Percentiles rank a stretch among this genome's conserved stretches.
Conservation (phyloP, 2,888 invertebrate species). For the Catocala fraxini region DNA sequence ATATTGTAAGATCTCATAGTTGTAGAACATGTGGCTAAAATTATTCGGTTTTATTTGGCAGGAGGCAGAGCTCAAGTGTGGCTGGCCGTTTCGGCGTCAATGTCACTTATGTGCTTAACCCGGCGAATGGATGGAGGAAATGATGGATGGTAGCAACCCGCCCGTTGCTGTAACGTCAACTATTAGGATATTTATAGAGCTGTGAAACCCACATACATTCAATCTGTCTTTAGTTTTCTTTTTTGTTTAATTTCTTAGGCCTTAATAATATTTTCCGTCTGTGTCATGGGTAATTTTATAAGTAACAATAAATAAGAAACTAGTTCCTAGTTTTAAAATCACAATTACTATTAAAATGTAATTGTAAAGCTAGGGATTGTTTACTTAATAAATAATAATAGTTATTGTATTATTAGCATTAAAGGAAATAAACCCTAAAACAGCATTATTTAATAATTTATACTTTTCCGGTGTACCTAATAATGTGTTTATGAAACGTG, state of each 20-base stretch:
- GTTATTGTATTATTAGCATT: too few relatives aligned
- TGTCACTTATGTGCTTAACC: conserved; percentile 88
- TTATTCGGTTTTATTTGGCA: conserved; percentile 47
- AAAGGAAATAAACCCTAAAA: too few relatives aligned
- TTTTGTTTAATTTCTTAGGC: neutral
- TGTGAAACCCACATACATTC: conserved; percentile 42
- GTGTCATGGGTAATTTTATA: too few relatives aligned
- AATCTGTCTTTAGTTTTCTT: neutral
- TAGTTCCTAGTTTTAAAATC: too few relatives aligned
- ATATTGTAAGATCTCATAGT: conserved; percentile 56
- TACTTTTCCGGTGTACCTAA: too few relatives aligned
- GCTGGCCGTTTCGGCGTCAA: conserved; percentile 79
- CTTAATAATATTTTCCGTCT: too few relatives aligned
- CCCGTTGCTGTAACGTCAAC: conserved; percentile 73
- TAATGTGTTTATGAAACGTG: too few relatives aligned
- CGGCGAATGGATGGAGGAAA: conserved; percentile 87
- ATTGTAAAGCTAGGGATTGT: too few relatives aligned
- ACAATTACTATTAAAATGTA: too few relatives aligned
- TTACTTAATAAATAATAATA: too few relatives aligned
- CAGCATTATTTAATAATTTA: too few relatives aligned
- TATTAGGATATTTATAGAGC: conserved; percentile 63
- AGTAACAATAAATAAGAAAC: too few relatives aligned
- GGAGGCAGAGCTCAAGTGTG: conserved; percentile 58
- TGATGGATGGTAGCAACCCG: conserved; percentile 83
- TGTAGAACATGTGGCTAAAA: conserved; percentile 48